Conservation (phyloP, 2,888 invertebrate genomes). For the Pherbina coryleti region DNA sequence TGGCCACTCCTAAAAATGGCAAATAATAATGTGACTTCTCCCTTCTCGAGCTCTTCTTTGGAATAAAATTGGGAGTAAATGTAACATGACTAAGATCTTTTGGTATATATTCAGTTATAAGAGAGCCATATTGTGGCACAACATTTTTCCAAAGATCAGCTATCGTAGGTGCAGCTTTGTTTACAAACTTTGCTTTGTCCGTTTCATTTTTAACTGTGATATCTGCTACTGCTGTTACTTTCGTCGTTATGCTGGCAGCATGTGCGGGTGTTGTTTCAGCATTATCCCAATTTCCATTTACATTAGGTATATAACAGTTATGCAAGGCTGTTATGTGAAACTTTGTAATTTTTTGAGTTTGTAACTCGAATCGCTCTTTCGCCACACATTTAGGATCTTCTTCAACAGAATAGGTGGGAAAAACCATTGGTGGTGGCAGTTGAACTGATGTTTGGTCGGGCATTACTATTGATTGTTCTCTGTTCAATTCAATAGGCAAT, state of each 20-base stretch:
- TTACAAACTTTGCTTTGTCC: constrained; percentile 12
- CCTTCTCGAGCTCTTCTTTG: constrained; percentile 33
- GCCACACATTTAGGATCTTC: constrained; percentile 65
- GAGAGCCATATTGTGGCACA: constrained; percentile 66
- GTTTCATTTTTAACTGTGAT: background rate
- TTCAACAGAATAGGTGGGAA: constrained; percentile 55
- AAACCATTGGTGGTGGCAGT: constrained; percentile 15
- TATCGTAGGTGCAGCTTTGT: background rate
- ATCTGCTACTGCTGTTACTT: background rate
- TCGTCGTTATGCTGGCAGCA: background rate
- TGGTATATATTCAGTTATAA: constrained; percentile 60
- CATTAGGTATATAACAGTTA: constrained; percentile 72
- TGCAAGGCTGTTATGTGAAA: constrained; percentile 73
- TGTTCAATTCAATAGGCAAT: background rate
- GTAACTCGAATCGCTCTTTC: constrained; percentile 60
- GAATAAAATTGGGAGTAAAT: constrained; percentile 50
- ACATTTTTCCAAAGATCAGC: constrained; percentile 57
- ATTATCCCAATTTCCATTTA: constrained; percentile 74
- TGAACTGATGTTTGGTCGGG: constrained; percentile 27
- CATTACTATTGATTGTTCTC: background rate
- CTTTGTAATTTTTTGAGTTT: constrained; percentile 65
- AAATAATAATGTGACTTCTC: constrained; percentile 48
- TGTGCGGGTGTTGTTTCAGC: constrained; percentile 47
- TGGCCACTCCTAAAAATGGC: constrained; percentile 62
- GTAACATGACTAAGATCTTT: constrained; percentile 62